These are phyloP conservation scores for Sebastes flavidus DNA, from an alignment of 2,797 vertebrate genomes.

Conservation along the genomic window DNA sequence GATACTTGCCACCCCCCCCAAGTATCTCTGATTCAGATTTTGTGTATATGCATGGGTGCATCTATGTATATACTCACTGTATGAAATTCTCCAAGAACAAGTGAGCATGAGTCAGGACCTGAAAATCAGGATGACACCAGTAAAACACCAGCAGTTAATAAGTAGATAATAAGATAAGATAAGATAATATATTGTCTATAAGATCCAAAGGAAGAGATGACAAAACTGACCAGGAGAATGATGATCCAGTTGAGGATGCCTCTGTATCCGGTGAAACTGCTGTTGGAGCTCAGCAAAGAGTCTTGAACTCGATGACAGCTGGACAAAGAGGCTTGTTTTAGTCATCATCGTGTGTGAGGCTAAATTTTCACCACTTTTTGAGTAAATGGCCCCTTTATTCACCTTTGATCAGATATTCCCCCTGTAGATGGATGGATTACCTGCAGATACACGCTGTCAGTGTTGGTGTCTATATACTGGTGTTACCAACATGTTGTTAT, in stretches of 20 bases:
- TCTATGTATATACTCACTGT: constrained; percentile 55
- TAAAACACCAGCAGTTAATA: neutral
- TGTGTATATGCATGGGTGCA: too few relatives aligned
- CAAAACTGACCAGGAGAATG: constrained; percentile 64
- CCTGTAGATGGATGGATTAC: neutral
- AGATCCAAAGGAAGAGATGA: neutral
- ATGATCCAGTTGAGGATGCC: constrained; percentile 76
- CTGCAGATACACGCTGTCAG: neutral
- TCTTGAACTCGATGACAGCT: constrained; percentile 71
- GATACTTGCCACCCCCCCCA: too few relatives aligned
- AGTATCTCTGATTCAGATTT: too few relatives aligned
- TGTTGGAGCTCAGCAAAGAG: constrained; percentile 73
- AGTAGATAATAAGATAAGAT: too few relatives aligned
- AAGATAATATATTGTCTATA: too few relatives aligned
- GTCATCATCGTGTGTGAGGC: neutral
- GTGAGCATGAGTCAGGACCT: constrained; percentile 71
- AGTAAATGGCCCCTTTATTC: neutral
- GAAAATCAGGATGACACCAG: constrained; percentile 1
- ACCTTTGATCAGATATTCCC: neutral
- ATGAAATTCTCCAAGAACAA: constrained; percentile 72
- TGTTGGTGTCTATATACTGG: neutral
- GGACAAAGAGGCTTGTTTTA: constrained; percentile 9
- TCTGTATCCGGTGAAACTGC: constrained; percentile 70
- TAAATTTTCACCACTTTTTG: neutral
- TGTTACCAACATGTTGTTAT: neutral